phyloP scores from a whole-genome alignment of 2,888 invertebrate genomes.

The Bombylius discolor region DNA sequence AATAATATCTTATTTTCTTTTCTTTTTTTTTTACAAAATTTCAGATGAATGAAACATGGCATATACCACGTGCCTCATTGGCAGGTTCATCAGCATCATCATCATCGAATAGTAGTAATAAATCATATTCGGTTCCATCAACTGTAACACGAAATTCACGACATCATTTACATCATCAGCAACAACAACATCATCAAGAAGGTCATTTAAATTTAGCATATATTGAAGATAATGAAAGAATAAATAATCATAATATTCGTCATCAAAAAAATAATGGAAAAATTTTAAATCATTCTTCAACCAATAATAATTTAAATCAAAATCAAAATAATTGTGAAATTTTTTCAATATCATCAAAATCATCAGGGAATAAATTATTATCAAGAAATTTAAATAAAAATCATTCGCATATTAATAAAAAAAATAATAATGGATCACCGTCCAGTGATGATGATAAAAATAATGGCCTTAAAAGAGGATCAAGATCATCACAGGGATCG shows the following conservation, averaged over 20 bases:
- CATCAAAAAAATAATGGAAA: not conserved
- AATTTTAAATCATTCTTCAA: not conserved
- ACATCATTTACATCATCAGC: constrained; percentile 1
- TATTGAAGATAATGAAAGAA: not conserved
- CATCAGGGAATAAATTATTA: too few species aligned
- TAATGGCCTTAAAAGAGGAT: constrained; percentile 36
- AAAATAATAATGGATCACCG: too few species aligned
- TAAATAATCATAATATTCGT: not conserved
- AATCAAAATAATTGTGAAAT: not conserved
- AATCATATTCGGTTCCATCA: constrained; percentile 27
- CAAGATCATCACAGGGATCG: constrained; percentile 54
- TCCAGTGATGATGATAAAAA: not conserved
- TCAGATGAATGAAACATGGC: constrained; percentile 48
- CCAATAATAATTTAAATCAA: not conserved
- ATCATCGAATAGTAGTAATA: constrained; percentile 26
- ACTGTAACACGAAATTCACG: constrained; percentile 16
- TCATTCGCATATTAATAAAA: too few species aligned
- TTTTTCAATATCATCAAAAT: not conserved
- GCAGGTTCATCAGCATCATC: constrained; percentile 30
- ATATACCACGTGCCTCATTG: constrained; percentile 72
- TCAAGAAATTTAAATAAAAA: too few species aligned
- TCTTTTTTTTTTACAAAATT: constrained; percentile 4
- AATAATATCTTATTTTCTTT: too few species aligned
- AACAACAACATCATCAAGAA: constrained; percentile 1
- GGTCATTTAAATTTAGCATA: constrained; percentile 6